Percentiles rank a stretch among this genome's conserved stretches.
Evolutionary conservation across 2,797 vertebrate genomes (phyloP).

Genomic region (Thunnus albacares): DNA sequence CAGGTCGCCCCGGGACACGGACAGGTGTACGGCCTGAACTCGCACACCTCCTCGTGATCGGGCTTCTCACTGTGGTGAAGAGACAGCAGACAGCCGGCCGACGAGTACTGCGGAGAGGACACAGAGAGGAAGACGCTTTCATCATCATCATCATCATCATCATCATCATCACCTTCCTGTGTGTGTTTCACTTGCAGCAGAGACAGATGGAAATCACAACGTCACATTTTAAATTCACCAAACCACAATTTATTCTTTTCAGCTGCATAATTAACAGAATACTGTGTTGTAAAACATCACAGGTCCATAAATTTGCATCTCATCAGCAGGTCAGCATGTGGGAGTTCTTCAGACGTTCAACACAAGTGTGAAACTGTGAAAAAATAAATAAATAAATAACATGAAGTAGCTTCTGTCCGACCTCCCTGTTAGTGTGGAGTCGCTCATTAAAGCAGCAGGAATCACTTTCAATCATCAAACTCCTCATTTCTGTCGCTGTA

Average conservation of each 20-base stretch:
- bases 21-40: slow-evolving; percentile 84
- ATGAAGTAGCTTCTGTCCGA: too few relatives aligned
- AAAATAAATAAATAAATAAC: too few relatives aligned
- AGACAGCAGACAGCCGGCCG: slow-evolving; percentile 83
- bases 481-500: too few relatives aligned
- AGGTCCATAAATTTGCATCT: background rate
- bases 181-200: too few relatives aligned
- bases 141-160: too few relatives aligned
- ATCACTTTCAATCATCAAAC: too few relatives aligned
- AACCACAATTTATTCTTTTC: background rate
- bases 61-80: slow-evolving; percentile 88
- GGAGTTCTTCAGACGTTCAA: too few relatives aligned
- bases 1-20: slow-evolving; percentile 85
- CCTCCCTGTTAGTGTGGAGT: too few relatives aligned
- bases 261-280: background rate
- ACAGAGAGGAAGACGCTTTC: background rate
- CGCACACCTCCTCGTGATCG: slow-evolving; percentile 85
- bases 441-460: too few relatives aligned
- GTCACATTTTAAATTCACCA: background rate
- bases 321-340: too few relatives aligned
- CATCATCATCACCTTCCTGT: too few relatives aligned
- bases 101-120: slow-evolving; percentile 77
- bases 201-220: background rate
- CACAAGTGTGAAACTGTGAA: too few relatives aligned
- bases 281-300: background rate